These are phyloP conservation scores for Eidolon dupreanum DNA, from an alignment of 2,797 vertebrate genomes.

Conservation along the genomic window DNA sequence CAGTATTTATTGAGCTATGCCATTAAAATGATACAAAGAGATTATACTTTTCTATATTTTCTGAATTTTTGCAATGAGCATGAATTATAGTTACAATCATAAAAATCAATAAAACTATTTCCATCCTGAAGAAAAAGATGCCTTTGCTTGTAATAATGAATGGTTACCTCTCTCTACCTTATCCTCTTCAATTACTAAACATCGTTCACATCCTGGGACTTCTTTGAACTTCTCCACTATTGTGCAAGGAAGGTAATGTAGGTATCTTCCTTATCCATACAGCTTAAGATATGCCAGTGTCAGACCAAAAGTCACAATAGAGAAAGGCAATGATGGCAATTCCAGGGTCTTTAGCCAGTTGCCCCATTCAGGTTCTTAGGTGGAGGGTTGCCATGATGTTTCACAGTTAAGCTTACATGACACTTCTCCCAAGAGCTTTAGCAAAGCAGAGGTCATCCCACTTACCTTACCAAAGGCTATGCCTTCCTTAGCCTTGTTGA, in stretches of 20 bases:
- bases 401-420: neutral
- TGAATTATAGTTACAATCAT: neutral
- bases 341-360: neutral
- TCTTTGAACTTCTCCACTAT: neutral
- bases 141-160: neutral
- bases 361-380: neutral
- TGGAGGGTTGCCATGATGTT: neutral
- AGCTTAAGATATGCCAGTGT: neutral
- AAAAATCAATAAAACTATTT: neutral
- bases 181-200: neutral
- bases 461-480: neutral
- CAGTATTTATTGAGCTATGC: neutral
- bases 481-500: neutral
- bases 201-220: neutral
- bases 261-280: neutral
- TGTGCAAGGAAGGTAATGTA: neutral
- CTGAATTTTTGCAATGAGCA: neutral
- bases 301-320: neutral
- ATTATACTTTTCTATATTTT: neutral
- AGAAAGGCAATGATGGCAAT: neutral
- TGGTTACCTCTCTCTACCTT: neutral
- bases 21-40: neutral
- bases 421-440: neutral
- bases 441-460: neutral
- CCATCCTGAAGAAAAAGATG: neutral